Evolutionary conservation across 1,140 invertebrate species (phyloP), one percentile per base, ranked within the genome.

Genomic region (Ruditapes philippinarum): DNA sequence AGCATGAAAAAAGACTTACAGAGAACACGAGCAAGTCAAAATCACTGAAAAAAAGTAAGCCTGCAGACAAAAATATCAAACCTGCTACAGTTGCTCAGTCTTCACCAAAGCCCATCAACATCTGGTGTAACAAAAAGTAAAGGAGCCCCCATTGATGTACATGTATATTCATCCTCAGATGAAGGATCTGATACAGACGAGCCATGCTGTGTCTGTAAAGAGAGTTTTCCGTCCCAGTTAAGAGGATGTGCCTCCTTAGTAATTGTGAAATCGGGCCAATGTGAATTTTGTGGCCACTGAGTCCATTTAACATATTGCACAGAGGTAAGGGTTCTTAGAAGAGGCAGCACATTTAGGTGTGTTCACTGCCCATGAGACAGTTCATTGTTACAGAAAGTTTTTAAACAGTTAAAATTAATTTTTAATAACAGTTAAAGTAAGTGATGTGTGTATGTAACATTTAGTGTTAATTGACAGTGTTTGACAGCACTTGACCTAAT

Each of bases 211-310:
- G 57, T 81, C n/a, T 91, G 45, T 91, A 22, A 36, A 17, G 54
- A 54, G 11, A 51, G 7, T 33, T 54, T 33, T 17, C 86, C 86
- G 17, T 31, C 25, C 22, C 54, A 60, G 38, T 22, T 76, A 9
- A 12, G 36, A 14, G 28, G 70, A 33, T 7, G 1, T 25, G 19
- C 9, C 33, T 25, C 68, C 0, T 22, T 78, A 25, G 28, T 88
- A 4, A 80, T 88, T 54, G 25, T 54, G 3, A 88, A 88, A 70
- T 88, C 60, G 86, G 86, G 40, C 7, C 76, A 80, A 38, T 88
- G 86, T 88, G 86, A 80, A 42, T 54, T 25, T n/a, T 80, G 85
- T 28, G 12, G 40, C 1, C 85, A 88, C 57, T 88, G 85, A 74
- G 60, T 33, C 12, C 51, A 79, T 57, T 42, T 88, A 5, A 65